These are phyloP conservation scores for Trichonephila inaurata DNA, from an alignment of 1,140 invertebrate genomes.

Conservation along the genomic window DNA sequence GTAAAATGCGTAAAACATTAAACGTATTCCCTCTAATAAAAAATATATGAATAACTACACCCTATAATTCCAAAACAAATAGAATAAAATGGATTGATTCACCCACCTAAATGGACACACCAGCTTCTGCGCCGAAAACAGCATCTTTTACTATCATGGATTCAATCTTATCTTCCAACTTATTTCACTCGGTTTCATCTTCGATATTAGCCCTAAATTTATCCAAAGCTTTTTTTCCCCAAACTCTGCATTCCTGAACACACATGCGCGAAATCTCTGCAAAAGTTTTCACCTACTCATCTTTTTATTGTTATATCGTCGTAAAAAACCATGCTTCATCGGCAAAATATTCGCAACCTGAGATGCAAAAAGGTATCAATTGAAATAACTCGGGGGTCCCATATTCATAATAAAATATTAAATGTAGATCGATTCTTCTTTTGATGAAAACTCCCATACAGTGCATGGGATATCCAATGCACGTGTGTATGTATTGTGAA, in stretches of 20 bases:
- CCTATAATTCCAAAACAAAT: neutral
- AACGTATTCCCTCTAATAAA: too few species aligned
- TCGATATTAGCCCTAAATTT: neutral
- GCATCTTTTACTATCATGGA: neutral
- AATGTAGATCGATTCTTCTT: neutral
- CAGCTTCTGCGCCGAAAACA: conserved; percentile 5
- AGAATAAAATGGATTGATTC: neutral
- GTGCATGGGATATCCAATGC: too few species aligned
- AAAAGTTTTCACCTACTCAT: conserved; percentile 16
- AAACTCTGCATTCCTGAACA: neutral
- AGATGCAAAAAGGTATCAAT: neutral
- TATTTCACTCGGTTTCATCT: neutral
- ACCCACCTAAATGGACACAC: neutral
- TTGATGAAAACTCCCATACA: too few species aligned
- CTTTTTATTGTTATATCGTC: conserved; percentile 38
- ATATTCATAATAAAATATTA: neutral
- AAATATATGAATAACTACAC: too few species aligned
- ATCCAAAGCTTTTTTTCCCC: neutral
- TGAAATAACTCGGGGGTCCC: neutral
- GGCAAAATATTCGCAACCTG: neutral
- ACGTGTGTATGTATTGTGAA: too few species aligned
- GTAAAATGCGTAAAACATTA: too few species aligned
- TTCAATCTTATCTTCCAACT: neutral
- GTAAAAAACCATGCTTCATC: conserved; percentile 37
- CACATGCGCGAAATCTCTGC: neutral